These are phyloP conservation scores for Cosmia pyralina DNA, from an alignment of 2,888 invertebrate genomes.

Conservation along the genomic window DNA sequence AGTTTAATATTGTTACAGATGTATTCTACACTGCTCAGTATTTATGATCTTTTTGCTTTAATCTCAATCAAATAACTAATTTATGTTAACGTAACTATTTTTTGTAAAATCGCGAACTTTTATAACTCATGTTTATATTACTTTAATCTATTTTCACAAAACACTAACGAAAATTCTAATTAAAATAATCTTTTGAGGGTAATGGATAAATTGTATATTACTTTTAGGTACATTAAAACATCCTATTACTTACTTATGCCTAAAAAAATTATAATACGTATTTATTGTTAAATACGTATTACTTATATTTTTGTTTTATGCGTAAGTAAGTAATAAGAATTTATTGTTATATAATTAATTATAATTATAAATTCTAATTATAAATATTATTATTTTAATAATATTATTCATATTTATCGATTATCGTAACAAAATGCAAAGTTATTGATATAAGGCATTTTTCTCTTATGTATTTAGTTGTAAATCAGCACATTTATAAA, in stretches of 20 bases:
- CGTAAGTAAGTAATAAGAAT: too few species aligned
- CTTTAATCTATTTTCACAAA: constrained; percentile 4
- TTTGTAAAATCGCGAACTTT: background rate
- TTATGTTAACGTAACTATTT: background rate
- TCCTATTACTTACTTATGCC: background rate
- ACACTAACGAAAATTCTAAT: background rate
- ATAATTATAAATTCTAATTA: too few species aligned
- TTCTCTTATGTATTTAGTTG: constrained; percentile 6
- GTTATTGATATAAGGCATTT: background rate
- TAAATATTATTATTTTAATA: background rate
- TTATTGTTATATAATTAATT: too few species aligned
- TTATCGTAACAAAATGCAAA: background rate
- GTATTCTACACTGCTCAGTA: background rate
- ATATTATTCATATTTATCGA: background rate
- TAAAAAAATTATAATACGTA: too few species aligned
- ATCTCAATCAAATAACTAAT: constrained; percentile 34
- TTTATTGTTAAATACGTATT: too few species aligned
- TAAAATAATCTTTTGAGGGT: background rate
- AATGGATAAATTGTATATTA: background rate
- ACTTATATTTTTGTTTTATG: too few species aligned
- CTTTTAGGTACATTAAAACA: too few species aligned
- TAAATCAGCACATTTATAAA: constrained; percentile 12
- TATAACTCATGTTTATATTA: constrained; percentile 1
- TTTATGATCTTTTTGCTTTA: constrained; percentile 26
- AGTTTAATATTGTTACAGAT: constrained; percentile 33